Evolutionary conservation across 2,888 invertebrate species (phyloP).

Genomic region (Coelinius sp.): DNA sequence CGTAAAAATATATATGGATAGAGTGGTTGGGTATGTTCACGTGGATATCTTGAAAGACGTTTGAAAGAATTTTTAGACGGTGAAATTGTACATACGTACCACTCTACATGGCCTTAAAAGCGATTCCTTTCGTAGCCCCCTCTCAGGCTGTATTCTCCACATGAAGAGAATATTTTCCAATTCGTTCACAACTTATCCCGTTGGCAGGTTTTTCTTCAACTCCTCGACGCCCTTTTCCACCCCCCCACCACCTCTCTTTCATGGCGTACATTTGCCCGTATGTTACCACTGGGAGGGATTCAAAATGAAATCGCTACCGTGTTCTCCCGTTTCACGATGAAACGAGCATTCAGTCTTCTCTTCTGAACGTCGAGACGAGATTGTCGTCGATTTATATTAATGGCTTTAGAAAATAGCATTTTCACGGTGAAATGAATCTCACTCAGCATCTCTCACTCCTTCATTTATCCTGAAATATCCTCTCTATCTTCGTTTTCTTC

Average conservation of each 20-base stretch:
- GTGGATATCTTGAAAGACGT: conserved; percentile 38
- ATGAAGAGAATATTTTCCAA: conserved; percentile 46
- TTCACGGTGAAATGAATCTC: conserved; percentile 27
- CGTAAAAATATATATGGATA: conserved; percentile 41
- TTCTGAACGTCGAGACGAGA: conserved; percentile 20
- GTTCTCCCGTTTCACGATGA: conserved; percentile 21
- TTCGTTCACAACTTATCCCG: conserved; percentile 28
- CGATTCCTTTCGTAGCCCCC: conserved; percentile 30
- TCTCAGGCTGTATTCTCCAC: conserved; percentile 8
- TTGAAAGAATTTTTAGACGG: conserved; percentile 42
- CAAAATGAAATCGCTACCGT: conserved; percentile 42
- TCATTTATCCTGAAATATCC: conserved; percentile 13
- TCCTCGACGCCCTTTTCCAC: conserved; percentile 33
- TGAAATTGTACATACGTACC: conserved; percentile 16
- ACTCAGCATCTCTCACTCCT: conserved; percentile 20
- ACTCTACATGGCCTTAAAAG: conserved; percentile 27
- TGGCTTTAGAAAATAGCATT: conserved; percentile 38
- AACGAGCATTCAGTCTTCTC: conserved; percentile 1
- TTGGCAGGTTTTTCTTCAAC: conserved; percentile 19
- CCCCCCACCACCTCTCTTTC: background rate
- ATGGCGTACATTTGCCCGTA: conserved; percentile 6
- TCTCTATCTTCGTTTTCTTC: conserved; percentile 11
- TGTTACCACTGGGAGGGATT: conserved; percentile 26
- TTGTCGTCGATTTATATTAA: conserved; percentile 46
- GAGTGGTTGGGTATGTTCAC: conserved; percentile 27